Evolutionary conservation across 2,113 vertebrate genomes (phyloP), one percentile per base, ranked within the genome.

Genomic region (Regulus satrapa): DNA sequence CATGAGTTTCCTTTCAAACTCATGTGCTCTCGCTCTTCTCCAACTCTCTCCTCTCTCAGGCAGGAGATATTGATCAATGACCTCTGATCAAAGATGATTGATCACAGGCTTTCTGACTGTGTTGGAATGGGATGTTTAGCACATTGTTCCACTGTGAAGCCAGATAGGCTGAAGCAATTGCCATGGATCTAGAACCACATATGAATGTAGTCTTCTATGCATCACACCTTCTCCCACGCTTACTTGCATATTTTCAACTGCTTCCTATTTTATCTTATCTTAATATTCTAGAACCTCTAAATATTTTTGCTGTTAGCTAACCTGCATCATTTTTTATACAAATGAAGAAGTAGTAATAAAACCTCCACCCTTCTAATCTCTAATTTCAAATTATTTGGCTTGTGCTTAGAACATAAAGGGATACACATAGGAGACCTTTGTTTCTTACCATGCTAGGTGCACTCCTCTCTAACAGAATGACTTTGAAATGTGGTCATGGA

Each of bases 1-100:
- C 31, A 25, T 0, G n/a, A n/a, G n/a, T n/a, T 75, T 51, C n/a
- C 36, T 79, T 51, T 62, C 46, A 83, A 79, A 81, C n/a, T 23
- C 2, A 1, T 0, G 0, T 5, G n/a, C 11, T 55, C n/a, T 38
- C 20, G 43, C 29, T 59, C 11, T 69, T 26, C n/a, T 74, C 36
- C 76, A 78, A 3, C 19, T 55, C 63, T 48, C 31, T 91, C 23
- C 29, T 72, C 18, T 29, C 41, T 43, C 26, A 56, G 36, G 31
- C 38, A 77, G 51, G 20, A 86, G 51, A 48, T 62, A 21, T 0
- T 79, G 36, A 84, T 45, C 32, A 72, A 38, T 72, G 21, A 62
- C 11, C 9, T 73, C 38, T n/a, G n/a, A 54, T n/a, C 58, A 63
- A 28, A 36, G n/a, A 40, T 15, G 23, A 63, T 4, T 46, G 28